Conservation (phyloP, 2,113 vertebrate genomes). For the Anarrhichthys ocellatus region DNA sequence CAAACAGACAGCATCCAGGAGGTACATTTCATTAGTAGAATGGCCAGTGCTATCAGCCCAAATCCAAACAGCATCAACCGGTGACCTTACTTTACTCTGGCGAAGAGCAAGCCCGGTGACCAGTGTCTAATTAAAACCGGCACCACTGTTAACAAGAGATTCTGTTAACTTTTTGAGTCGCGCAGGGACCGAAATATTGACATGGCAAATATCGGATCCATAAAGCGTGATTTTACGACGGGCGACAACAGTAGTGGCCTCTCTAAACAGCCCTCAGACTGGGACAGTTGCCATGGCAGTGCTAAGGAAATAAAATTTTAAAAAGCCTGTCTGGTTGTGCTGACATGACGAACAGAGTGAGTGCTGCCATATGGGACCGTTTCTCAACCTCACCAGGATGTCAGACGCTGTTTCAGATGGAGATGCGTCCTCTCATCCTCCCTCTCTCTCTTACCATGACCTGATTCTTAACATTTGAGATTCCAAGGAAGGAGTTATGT, state of each 20-base stretch:
- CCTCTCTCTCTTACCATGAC: neutral
- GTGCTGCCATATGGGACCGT: conserved; percentile 2
- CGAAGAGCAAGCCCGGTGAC: neutral
- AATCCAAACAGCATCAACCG: conserved; percentile 36
- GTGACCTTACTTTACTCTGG: conserved; percentile 14
- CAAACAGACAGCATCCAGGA: conserved; percentile 41
- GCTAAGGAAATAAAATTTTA: neutral
- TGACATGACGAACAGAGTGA: conserved; percentile 22
- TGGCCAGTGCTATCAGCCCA: neutral
- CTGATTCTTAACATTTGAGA: neutral
- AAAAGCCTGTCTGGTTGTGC: conserved; percentile 7
- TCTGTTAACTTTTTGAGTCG: conserved; percentile 31
- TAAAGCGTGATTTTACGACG: conserved; percentile 33
- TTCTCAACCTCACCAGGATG: conserved; percentile 30
- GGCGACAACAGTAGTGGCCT: neutral
- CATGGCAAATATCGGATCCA: conserved; percentile 13
- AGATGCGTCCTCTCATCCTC: conserved; percentile 8
- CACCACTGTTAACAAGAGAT: neutral
- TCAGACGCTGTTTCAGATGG: conserved; percentile 34
- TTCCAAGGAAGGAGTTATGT: neutral
- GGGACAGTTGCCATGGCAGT: conserved; percentile 42
- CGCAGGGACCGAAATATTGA: conserved; percentile 15
- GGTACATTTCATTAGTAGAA: conserved; percentile 53
- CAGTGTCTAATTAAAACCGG: conserved; percentile 12
- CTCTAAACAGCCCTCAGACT: conserved; percentile 17